These are phyloP conservation scores for Synanthedon formicaeformis DNA, from an alignment of 2,888 invertebrate species.

Conservation along the genomic window DNA sequence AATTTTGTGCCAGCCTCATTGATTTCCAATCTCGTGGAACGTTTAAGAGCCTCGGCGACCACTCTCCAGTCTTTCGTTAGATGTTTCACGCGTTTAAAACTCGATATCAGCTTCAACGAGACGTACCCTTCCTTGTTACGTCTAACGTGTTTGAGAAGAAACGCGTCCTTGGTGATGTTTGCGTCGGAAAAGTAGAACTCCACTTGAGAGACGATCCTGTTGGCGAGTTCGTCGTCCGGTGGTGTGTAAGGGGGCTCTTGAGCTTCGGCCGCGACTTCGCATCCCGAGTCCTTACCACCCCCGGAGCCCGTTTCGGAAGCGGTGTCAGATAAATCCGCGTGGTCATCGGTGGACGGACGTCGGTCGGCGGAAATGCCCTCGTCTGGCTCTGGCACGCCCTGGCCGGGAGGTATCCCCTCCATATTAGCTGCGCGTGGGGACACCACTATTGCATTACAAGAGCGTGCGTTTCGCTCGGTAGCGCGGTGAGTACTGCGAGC, in stretches of 20 bases:
- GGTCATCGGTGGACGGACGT: slow-evolving; percentile 70
- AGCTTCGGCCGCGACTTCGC: slow-evolving; percentile 70
- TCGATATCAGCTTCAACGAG: slow-evolving; percentile 92
- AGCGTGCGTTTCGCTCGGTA: slow-evolving; percentile 51
- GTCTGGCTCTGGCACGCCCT: slow-evolving; percentile 45
- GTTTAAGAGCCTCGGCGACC: slow-evolving; percentile 86
- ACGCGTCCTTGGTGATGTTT: slow-evolving; percentile 95
- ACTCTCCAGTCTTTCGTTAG: slow-evolving; percentile 94
- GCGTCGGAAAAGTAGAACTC: slow-evolving; percentile 97
- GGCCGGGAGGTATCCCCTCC: slow-evolving; percentile 53
- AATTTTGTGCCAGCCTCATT: slow-evolving; percentile 93
- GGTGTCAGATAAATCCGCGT: slow-evolving; percentile 76
- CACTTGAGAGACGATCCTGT: slow-evolving; percentile 86
- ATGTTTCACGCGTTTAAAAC: slow-evolving; percentile 94
- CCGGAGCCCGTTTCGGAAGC: slow-evolving; percentile 74
- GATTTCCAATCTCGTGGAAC: slow-evolving; percentile 85
- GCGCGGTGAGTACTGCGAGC: slow-evolving; percentile 57
- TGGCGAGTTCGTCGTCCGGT: slow-evolving; percentile 82
- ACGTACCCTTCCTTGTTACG: slow-evolving; percentile 97
- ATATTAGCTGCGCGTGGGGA: slow-evolving; percentile 35
- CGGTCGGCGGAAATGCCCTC: slow-evolving; percentile 63
- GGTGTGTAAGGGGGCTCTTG: slow-evolving; percentile 74
- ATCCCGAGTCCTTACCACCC: slow-evolving; percentile 76
- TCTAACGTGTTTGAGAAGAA: slow-evolving; percentile 92
- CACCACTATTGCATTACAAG: slow-evolving; percentile 47